Evolutionary conservation across 2,113 vertebrate genomes (phyloP).

Genomic region (Silurus asotus): DNA sequence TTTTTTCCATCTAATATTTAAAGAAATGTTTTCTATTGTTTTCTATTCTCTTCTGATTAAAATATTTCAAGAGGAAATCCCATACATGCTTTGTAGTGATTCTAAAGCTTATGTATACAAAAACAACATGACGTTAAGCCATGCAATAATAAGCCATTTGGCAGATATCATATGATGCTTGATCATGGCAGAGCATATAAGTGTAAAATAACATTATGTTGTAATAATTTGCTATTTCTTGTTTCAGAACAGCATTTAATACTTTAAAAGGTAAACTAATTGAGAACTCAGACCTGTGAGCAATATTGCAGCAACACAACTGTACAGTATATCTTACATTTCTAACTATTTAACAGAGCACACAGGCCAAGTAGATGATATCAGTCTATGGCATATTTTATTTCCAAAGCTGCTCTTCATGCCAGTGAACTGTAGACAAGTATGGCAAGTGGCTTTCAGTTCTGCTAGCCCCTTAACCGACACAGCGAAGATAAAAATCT

Average conservation of each 20-base stretch:
- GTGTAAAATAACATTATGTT: neutral
- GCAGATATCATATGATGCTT: no score
- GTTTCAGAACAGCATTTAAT: neutral
- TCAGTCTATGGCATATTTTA: neutral
- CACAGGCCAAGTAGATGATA: neutral
- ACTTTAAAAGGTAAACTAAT: neutral
- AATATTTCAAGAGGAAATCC: neutral
- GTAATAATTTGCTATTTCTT: neutral
- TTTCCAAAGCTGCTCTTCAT: constrained; percentile 3
- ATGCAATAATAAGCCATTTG: no score
- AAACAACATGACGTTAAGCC: neutral
- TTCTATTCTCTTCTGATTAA: neutral
- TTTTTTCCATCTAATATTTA: neutral
- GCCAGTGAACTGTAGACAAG: constrained; percentile 18
- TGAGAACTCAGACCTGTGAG: no score
- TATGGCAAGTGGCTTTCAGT: constrained; percentile 8
- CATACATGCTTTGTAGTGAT: neutral
- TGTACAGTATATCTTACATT: neutral
- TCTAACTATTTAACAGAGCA: neutral
- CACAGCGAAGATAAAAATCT: neutral
- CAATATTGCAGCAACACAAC: neutral
- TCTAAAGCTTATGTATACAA: neutral
- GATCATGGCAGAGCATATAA: neutral
- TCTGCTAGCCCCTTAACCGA: neutral
- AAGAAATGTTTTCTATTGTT: neutral